Evolutionary conservation across 2,113 vertebrate species (phyloP).

Genomic region (Onychorhynchus coronatus): DNA sequence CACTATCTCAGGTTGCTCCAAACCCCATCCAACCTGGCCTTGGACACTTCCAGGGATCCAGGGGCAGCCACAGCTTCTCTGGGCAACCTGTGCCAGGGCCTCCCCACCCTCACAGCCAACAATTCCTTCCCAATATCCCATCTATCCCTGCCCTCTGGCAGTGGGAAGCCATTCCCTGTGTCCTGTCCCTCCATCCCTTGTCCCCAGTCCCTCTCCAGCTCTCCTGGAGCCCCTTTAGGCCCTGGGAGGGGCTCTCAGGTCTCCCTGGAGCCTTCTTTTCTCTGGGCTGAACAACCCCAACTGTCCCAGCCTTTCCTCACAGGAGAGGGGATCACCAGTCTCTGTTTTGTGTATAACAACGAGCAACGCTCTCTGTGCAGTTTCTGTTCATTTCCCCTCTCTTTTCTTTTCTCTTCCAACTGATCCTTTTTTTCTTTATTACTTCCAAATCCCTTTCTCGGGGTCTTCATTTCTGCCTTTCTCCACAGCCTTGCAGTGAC

Average conservation of each 20-base stretch:
- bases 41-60: not conserved
- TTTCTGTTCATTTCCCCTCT: not conserved
- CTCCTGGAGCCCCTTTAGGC: not conserved
- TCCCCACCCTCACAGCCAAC: rapidly evolving
- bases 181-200: not conserved
- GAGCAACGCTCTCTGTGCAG: not conserved
- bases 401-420: not conserved
- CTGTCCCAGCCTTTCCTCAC: not conserved
- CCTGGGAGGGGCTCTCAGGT: not conserved
- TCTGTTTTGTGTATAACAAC: not conserved
- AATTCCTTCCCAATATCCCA: not conserved
- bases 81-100: not conserved
- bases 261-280: rapidly evolving
- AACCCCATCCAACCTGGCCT: rapidly evolving
- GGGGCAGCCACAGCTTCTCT: not conserved
- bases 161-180: not conserved
- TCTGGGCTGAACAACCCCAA: not conserved
- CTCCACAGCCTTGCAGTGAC: not conserved
- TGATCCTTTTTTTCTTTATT: not conserved
- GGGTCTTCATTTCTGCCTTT: not conserved
- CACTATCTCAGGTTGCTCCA: rapidly evolving
- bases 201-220: not conserved
- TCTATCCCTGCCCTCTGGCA: rapidly evolving
- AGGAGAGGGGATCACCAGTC: not conserved
- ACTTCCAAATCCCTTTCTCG: not conserved